Evolutionary conservation across 2,888 invertebrate genomes (phyloP), one percentile per base, ranked within the genome.

Genomic region (Dicyrtomina minuta): DNA sequence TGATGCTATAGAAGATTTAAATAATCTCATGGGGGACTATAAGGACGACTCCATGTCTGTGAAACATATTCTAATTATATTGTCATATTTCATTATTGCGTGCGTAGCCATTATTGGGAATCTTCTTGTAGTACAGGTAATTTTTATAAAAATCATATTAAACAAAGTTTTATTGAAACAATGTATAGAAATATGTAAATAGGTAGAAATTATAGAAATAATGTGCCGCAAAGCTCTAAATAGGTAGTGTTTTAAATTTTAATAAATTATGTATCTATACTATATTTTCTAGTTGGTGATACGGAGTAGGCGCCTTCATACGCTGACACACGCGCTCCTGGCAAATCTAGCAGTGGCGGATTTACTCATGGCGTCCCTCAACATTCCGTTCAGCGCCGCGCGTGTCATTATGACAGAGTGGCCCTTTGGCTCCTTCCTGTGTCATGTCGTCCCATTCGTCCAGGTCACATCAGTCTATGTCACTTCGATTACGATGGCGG

Each of bases 241-340:
- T 6, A 26, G 26, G n/a, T n/a, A n/a, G n/a, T 39, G 13, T 6
- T 58, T 15, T 58, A n/a, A 15, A 59, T 41, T 3, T 39, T 13
- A 17, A n/a, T 22, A 24, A 59, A 59, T n/a, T n/a, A 26, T 26
- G 26, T 15, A 46, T 64, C 17, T 10, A 53, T 44, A 20, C 3
- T 53, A 12, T 3, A 12, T 26, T 4, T 49, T 72, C 17, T 51
- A 78, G 77, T 59, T 86, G 12, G 84, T 86, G 1, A 79, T 83
- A 41, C 79, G 83, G 26, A 85, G 84, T 76, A 81, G 83, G 74
- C 79, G 82, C 61, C 84, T 86, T 83, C 84, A 85, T 75, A 84
- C 85, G 0, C 82, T 85, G 53, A 86, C 86, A 0, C 85, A 86
- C 78, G 82, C 84, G 20, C 85, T 86, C 79, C 83, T 86, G 70